Evolutionary conservation across 2,888 invertebrate genomes (phyloP).

Genomic region (Romanomermis culicivorax): DNA sequence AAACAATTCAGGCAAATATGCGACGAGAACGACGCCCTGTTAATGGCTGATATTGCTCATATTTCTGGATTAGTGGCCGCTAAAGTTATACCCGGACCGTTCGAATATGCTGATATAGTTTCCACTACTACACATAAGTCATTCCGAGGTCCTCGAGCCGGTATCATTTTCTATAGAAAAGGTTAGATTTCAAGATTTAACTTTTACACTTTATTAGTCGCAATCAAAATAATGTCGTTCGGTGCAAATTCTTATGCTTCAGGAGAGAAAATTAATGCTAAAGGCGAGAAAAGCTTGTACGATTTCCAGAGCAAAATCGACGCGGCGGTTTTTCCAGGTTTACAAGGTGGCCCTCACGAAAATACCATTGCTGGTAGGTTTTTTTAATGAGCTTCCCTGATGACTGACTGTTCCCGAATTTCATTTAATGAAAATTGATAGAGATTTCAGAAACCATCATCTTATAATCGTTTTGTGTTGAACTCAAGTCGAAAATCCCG

Average conservation of each 20-base stretch:
- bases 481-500: no score
- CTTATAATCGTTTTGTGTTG: no score
- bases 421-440: conserved; percentile 2
- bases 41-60: conserved; percentile 90
- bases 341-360: conserved; percentile 94
- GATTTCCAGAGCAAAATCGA: conserved; percentile 72
- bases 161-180: conserved; percentile 70
- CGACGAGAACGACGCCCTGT: conserved; percentile 55
- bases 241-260: conserved; percentile 51
- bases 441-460: neutral
- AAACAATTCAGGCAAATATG: conserved; percentile 54
- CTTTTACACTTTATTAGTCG: no score
- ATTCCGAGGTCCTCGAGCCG: conserved; percentile 50
- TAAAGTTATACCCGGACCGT: conserved; percentile 64
- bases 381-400: neutral
- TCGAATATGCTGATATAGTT: conserved; percentile 71
- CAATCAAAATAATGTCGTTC: conserved; percentile 17
- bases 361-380: conserved; percentile 67
- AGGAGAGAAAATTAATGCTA: conserved; percentile 43
- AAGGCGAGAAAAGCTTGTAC: conserved; percentile 63
- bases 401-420: neutral
- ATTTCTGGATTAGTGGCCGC: conserved; percentile 73
- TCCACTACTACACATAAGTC: conserved; percentile 89
- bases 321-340: conserved; percentile 66
- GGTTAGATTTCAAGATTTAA: conserved; percentile 36